Conservation (phyloP, 1,140 invertebrate species). For the Amyelois transitella region DNA sequence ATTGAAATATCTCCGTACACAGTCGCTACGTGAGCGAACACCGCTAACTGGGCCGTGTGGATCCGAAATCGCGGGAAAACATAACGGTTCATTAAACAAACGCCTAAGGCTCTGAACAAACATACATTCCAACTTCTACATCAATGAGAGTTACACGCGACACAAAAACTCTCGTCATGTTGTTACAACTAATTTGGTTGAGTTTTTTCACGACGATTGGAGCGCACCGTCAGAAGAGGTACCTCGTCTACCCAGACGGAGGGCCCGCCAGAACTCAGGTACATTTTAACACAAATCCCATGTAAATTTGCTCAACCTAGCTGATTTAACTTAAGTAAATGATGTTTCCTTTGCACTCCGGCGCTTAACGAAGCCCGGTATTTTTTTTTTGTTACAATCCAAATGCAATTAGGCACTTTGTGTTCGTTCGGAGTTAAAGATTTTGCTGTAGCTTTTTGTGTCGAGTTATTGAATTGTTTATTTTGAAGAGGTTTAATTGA, state of each 20-base stretch:
- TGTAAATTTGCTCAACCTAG: constrained; percentile 1
- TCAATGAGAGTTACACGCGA: constrained; percentile 45
- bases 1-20: too few relatives aligned
- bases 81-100: constrained; percentile 68
- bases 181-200: constrained; percentile 44
- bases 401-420: constrained; percentile 56
- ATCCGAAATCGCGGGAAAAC: constrained; percentile 52
- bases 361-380: constrained; percentile 59
- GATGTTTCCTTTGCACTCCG: constrained; percentile 58
- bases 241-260: constrained; percentile 68
- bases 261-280: constrained; percentile 70
- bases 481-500: too few relatives aligned
- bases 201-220: constrained; percentile 35
- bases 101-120: constrained; percentile 51
- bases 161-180: constrained; percentile 28
- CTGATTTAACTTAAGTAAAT: constrained; percentile 55
- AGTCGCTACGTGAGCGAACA: neutral
- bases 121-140: constrained; percentile 56
- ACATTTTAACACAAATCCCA: constrained; percentile 13
- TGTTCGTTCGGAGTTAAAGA: constrained; percentile 2
- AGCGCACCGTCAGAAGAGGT: constrained; percentile 48
- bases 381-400: constrained; percentile 68
- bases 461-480: neutral
- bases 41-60: constrained; percentile 29
- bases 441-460: neutral